These are phyloP conservation scores for Chymomyza caudatula DNA, from an alignment of 2,888 invertebrate genomes.

Conservation along the genomic window DNA sequence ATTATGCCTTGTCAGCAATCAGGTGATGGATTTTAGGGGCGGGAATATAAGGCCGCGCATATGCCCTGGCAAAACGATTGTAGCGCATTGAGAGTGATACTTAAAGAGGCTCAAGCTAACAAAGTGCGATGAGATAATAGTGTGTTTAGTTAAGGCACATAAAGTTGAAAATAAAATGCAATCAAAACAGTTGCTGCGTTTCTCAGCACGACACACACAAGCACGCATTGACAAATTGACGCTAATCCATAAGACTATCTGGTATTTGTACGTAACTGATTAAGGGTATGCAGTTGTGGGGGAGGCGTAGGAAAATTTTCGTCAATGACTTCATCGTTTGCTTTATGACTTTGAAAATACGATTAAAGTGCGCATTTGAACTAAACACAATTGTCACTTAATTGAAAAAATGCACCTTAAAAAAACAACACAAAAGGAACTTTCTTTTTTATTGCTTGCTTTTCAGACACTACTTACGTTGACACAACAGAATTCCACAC, in stretches of 20 bases:
- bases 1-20: not conserved
- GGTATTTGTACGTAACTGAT: not conserved
- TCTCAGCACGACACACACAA: constrained; percentile 26
- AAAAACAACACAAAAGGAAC: not conserved
- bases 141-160: not conserved
- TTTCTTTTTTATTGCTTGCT: not conserved
- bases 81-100: not conserved
- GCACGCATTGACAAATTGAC: not conserved
- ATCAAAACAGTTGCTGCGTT: constrained; percentile 44
- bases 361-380: not conserved
- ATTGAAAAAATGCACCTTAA: not conserved
- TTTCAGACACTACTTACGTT: not conserved
- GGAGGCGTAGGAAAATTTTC: not conserved
- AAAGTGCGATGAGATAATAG: not conserved
- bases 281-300: not conserved
- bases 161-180: constrained; percentile 29
- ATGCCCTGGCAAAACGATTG: not conserved
- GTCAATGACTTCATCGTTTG: constrained; percentile 3
- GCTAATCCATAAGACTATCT: not conserved
- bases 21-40: not conserved
- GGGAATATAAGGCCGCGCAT: not conserved
- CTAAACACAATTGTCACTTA: not conserved
- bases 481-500: not conserved
- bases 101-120: too few species aligned
- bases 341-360: not conserved